A percentile compares a stretch with the other conserved stretches of the same genome.
Evolutionary conservation across 2,113 vertebrate genomes (phyloP).

Genomic region (Heloderma charlesbogerti): DNA sequence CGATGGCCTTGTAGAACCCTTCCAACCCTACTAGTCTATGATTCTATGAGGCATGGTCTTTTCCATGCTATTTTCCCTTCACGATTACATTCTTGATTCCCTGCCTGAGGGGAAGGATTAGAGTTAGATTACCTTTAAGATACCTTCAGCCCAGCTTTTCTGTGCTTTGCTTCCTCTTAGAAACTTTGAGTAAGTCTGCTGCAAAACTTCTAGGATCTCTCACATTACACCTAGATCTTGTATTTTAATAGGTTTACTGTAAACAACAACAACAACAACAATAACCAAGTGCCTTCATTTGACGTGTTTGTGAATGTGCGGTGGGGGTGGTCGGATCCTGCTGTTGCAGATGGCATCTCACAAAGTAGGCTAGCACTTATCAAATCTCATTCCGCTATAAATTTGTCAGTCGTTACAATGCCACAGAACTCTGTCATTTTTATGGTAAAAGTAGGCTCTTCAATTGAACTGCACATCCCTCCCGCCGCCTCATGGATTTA

Average conservation of each 20-base stretch:
- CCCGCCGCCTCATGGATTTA: neutral
- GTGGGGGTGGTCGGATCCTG: no score
- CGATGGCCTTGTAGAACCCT: no score
- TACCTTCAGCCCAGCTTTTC: neutral
- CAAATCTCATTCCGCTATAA: neutral
- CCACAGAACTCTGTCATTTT: neutral
- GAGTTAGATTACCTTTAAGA: neutral
- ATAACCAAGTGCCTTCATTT: neutral
- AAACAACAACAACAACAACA: neutral
- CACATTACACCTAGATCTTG: no score
- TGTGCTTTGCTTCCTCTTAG: neutral
- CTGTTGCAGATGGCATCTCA: neutral
- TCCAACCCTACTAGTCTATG: no score
- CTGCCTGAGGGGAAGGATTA: neutral
- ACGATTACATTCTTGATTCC: neutral
- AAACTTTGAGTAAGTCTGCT: neutral
- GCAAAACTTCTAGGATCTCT: neutral
- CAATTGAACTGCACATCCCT: neutral
- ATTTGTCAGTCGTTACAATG: neutral
- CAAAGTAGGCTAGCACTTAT: neutral
- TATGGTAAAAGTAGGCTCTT: neutral
- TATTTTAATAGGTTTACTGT: neutral
- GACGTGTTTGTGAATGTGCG: neutral
- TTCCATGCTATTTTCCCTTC: neutral
- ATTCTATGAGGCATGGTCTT: constrained; percentile 29